phyloP scores from a whole-genome alignment of 2,113 vertebrate genomes.

The Egretta garzetta region DNA sequence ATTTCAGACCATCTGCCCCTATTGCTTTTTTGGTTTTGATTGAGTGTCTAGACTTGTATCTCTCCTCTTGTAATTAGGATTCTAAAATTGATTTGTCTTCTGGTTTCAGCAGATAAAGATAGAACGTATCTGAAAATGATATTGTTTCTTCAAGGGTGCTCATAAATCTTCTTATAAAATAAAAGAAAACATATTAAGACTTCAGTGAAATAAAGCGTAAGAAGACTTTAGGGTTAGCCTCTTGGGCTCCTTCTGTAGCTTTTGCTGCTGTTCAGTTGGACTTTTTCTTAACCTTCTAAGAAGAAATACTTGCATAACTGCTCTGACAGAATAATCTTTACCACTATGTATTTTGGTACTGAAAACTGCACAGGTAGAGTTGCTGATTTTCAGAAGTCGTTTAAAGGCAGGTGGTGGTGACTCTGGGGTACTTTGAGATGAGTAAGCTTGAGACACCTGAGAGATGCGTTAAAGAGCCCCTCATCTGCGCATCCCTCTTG shows the following conservation, averaged over 20 bases:
- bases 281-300: background rate
- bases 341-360: background rate
- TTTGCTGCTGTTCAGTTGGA: background rate
- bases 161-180: slow-evolving; percentile 4
- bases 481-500: background rate
- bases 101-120: background rate
- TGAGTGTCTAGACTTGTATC: background rate
- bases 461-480: background rate
- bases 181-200: background rate
- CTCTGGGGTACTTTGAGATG: background rate
- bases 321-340: background rate
- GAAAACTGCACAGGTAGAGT: background rate
- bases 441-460: background rate
- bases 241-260: background rate
- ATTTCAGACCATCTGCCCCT: slow-evolving; percentile 44
- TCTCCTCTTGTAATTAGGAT: slow-evolving; percentile 33
- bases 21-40: slow-evolving; percentile 23
- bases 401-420: background rate
- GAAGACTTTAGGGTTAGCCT: background rate
- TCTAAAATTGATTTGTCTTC: slow-evolving; percentile 49
- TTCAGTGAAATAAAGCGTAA: background rate
- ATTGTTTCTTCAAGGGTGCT: background rate
- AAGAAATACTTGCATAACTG: background rate
- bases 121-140: slow-evolving; percentile 27
- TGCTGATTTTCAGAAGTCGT: background rate